Conservation (phyloP, 2,888 invertebrate genomes). For the Ptychoptera contaminata region DNA sequence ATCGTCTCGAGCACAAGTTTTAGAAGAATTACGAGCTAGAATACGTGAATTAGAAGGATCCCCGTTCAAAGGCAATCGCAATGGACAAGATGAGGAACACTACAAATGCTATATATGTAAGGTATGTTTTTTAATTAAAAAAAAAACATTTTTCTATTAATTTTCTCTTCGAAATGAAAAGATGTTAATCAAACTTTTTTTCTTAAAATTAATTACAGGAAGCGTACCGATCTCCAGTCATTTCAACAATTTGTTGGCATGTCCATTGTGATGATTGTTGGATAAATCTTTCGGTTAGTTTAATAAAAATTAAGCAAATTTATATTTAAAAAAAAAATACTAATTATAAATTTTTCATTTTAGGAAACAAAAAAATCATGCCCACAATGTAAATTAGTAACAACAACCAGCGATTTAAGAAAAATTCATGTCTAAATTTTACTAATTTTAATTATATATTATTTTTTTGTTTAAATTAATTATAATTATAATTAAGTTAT, state of each 20-base stretch:
- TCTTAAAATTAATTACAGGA: conserved; percentile 31
- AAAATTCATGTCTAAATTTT: conserved; percentile 8
- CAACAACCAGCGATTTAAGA: conserved; percentile 8
- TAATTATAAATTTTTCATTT: not conserved
- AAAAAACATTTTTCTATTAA: not conserved
- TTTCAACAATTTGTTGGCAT: conserved; percentile 53
- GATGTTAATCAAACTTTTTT: not conserved
- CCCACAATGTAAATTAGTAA: conserved; percentile 9
- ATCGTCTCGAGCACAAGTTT: conserved; percentile 31
- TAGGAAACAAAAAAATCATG: conserved; percentile 10
- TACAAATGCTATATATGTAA: conserved; percentile 61
- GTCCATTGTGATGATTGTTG: conserved; percentile 40
- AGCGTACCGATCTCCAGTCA: conserved; percentile 45
- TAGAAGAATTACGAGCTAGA: conserved; percentile 40
- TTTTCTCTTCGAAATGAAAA: not conserved
- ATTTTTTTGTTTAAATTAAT: no score
- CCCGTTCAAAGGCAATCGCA: conserved; percentile 10
- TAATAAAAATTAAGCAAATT: not conserved
- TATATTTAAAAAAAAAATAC: not conserved
- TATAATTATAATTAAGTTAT: no score
- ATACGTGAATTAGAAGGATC: conserved; percentile 38
- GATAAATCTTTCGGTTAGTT: conserved; percentile 19
- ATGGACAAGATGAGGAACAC: conserved; percentile 34
- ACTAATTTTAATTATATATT: no score
- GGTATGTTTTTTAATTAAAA: conserved; percentile 40